These are phyloP conservation scores for Chromobotia macracanthus DNA, from an alignment of 2,797 vertebrate species.

Conservation along the genomic window DNA sequence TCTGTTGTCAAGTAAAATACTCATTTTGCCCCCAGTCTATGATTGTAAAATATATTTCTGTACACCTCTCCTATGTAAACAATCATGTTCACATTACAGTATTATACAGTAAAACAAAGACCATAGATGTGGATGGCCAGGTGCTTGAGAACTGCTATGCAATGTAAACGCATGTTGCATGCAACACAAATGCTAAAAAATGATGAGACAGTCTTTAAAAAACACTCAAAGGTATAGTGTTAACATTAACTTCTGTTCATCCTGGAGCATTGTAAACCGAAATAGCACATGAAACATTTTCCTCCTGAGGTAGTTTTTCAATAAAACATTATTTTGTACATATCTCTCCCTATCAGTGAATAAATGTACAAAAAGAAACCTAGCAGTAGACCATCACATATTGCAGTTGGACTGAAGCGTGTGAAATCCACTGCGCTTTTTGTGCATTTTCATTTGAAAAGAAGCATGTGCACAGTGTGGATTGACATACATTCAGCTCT, in stretches of 20 bases:
- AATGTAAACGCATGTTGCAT: slow-evolving; percentile 1
- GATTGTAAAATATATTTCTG: slow-evolving; percentile 80
- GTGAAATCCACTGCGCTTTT: slow-evolving; percentile 93
- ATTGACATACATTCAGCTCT: slow-evolving; percentile 99
- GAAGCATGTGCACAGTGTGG: slow-evolving; percentile 96
- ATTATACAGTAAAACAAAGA: slow-evolving; percentile 3
- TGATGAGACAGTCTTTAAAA: background rate
- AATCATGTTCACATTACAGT: background rate
- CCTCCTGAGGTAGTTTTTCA: slow-evolving; percentile 96
- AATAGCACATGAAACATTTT: slow-evolving; percentile 74
- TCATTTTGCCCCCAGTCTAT: slow-evolving; percentile 69
- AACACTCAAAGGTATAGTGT: background rate
- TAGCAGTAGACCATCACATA: slow-evolving; percentile 87
- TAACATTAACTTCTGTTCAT: slow-evolving; percentile 57
- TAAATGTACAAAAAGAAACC: slow-evolving; percentile 69
- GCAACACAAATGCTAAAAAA: slow-evolving; percentile 48
- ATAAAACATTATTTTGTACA: slow-evolving; percentile 77
- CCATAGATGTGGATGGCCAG: background rate
- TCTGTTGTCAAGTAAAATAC: slow-evolving; percentile 55
- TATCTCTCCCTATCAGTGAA: slow-evolving; percentile 73
- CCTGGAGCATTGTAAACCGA: slow-evolving; percentile 71
- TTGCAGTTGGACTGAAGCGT: slow-evolving; percentile 92
- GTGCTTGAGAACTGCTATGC: background rate
- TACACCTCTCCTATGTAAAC: slow-evolving; percentile 68
- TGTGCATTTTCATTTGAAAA: slow-evolving; percentile 86